Evolutionary conservation across 2,113 vertebrate species (phyloP).

Genomic region (Cephalopholis sonnerati): DNA sequence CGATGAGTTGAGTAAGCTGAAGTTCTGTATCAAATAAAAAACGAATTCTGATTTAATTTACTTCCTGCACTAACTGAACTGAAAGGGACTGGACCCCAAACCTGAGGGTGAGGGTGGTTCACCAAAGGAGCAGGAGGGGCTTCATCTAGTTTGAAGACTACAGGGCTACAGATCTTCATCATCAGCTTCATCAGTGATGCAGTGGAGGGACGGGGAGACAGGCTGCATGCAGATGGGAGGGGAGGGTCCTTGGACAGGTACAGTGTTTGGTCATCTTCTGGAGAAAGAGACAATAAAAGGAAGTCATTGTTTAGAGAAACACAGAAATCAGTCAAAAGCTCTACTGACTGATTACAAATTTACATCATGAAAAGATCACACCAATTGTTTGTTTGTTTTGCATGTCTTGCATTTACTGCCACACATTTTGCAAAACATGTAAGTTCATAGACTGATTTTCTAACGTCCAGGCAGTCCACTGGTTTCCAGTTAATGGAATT

Average conservation of each 20-base stretch:
- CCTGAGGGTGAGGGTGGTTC: slow-evolving; percentile 45
- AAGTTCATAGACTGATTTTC: background rate
- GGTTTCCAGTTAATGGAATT: background rate
- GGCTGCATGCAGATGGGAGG: slow-evolving; percentile 77
- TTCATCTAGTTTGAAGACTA: slow-evolving; percentile 69
- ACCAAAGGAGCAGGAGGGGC: slow-evolving; percentile 50
- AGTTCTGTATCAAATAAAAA: slow-evolving; percentile 26
- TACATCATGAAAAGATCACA: background rate
- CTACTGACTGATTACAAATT: background rate
- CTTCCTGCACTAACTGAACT: slow-evolving; percentile 42
- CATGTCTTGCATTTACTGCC: background rate
- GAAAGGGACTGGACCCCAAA: slow-evolving; percentile 53
- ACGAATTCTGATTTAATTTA: background rate
- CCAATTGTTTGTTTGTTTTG: background rate
- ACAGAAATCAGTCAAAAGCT: background rate
- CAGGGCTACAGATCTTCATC: slow-evolving; percentile 68
- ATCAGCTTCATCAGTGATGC: slow-evolving; percentile 65
- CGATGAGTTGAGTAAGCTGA: background rate
- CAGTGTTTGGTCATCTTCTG: slow-evolving; percentile 79
- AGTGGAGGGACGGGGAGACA: slow-evolving; percentile 40
- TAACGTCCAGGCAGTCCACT: background rate
- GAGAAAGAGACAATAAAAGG: slow-evolving; percentile 33
- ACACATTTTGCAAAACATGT: slow-evolving; percentile 2
- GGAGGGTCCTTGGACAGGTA: slow-evolving; percentile 50
- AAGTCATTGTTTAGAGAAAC: slow-evolving; percentile 5